These are phyloP conservation scores for Sylvilagus floridanus DNA, from an alignment of 2,797 vertebrate genomes.

Conservation along the genomic window DNA sequence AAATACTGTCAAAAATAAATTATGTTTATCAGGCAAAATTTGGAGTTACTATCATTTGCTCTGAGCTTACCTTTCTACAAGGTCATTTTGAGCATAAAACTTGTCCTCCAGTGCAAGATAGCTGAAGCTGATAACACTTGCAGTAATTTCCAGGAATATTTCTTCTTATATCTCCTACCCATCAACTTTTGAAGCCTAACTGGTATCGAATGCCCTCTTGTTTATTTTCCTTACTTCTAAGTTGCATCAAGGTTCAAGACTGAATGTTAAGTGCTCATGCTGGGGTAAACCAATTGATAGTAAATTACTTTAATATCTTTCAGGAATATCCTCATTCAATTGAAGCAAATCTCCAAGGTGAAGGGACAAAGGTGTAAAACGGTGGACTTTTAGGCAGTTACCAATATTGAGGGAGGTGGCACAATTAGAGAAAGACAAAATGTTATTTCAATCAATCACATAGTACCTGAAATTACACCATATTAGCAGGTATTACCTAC, in stretches of 20 bases:
- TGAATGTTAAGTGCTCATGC: background rate
- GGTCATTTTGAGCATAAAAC: background rate
- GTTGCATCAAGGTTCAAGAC: background rate
- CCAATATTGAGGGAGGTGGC: background rate
- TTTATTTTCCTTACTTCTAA: background rate
- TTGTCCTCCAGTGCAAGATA: background rate
- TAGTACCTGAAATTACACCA: background rate
- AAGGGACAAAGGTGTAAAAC: background rate
- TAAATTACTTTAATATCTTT: constrained; percentile 11
- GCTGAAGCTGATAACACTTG: background rate
- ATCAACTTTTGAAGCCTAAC: background rate
- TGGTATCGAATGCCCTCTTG: background rate
- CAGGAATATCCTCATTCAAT: background rate
- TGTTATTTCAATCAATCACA: background rate
- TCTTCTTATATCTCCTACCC: background rate
- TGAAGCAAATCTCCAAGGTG: background rate
- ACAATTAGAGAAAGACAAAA: constrained; percentile 7
- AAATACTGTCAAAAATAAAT: constrained; percentile 28
- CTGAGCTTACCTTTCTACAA: background rate
- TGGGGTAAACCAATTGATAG: background rate
- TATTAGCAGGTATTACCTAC: background rate
- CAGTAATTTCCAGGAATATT: background rate
- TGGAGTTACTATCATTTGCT: constrained; percentile 33
- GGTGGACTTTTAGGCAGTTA: background rate
- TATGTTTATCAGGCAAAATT: constrained; percentile 47